Evolutionary conservation across 1,140 invertebrate species (phyloP), one percentile per base, ranked within the genome.

Genomic region (Bombus cullumanus): DNA sequence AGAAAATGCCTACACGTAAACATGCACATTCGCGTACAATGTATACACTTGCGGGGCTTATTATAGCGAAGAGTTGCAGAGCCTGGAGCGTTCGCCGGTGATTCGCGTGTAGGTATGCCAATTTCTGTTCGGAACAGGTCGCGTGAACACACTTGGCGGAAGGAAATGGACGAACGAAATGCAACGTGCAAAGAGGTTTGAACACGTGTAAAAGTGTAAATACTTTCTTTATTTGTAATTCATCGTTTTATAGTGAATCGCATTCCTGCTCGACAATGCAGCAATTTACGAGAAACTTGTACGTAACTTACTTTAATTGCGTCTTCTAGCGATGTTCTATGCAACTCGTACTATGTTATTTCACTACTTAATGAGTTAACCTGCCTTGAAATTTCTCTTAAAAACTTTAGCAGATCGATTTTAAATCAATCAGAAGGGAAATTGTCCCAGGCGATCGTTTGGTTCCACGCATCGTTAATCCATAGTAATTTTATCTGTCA

Each of bases 31-130:
- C 15, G 25, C 66, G 39, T 62, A 66, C 69, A 79, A 73, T 81
- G 69, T 87, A 83, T 3, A 59, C 2, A 39, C n/a, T 57, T 12
- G 69, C 75, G 73, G 39, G 41, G 18, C 80, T 88, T 37, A 47
- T 81, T 64, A 69, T 47, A 28, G 13, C 25, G 0, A 41, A 69
- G 25, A 25, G 43, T 66, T 59, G 34, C 12, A 15, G 28, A 37
- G 39, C 74, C 22, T 15, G 64, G 4, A 78, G 66, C 69, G 41
- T 85, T 85, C 13, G 3, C 25, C 47, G 13, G 1, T 34, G 31
- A 37, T 41, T 81, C 18, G 69, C 83, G 69, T 85, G 83, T 81
- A 39, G 12, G 34, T 47, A 31, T 9, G 28, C 18, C 53, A 34
- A 47, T 76, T 53, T 31, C 43, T n/a, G 15, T 18, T 53, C 18